Conservation (phyloP, 1,140 invertebrate species). For the Drosophila rufa region DNA sequence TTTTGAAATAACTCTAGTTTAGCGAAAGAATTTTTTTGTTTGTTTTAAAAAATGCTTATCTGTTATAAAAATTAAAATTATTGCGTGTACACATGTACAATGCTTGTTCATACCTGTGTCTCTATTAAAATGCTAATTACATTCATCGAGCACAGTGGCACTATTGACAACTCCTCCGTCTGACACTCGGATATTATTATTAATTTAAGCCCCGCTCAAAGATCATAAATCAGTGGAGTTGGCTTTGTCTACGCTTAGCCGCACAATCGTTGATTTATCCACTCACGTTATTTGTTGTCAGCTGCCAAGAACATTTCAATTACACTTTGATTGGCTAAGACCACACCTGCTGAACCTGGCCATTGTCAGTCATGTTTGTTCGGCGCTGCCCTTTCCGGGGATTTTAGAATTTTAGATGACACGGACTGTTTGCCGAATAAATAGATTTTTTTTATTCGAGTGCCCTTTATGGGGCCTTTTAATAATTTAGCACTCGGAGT, state of each 20-base stretch:
- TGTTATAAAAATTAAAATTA: neutral
- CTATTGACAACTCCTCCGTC: slow-evolving; percentile 53
- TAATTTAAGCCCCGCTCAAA: slow-evolving; percentile 57
- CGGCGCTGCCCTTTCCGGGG: neutral
- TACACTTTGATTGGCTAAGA: slow-evolving; percentile 39
- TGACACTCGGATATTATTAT: slow-evolving; percentile 48
- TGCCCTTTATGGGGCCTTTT: slow-evolving; percentile 23
- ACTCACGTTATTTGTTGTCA: slow-evolving; percentile 41
- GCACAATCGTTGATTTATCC: slow-evolving; percentile 30
- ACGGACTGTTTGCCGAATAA: neutral
- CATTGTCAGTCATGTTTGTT: slow-evolving; percentile 12
- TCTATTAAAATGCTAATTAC: slow-evolving; percentile 33
- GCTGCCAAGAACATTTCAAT: slow-evolving; percentile 65
- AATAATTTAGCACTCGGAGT: slow-evolving; percentile 16
- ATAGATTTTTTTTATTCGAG: neutral
- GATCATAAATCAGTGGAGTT: slow-evolving; percentile 61
- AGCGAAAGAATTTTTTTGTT: too few relatives aligned
- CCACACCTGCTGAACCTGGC: slow-evolving; percentile 38
- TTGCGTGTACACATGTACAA: slow-evolving; percentile 1
- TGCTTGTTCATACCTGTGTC: slow-evolving; percentile 2
- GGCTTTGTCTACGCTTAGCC: slow-evolving; percentile 49
- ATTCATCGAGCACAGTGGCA: slow-evolving; percentile 28
- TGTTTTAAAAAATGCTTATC: too few relatives aligned
- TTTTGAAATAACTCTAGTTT: too few relatives aligned
- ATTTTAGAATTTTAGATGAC: slow-evolving; percentile 2